Evolutionary conservation across 2,888 invertebrate species (phyloP).

Genomic region (Cremastinae sp.): DNA sequence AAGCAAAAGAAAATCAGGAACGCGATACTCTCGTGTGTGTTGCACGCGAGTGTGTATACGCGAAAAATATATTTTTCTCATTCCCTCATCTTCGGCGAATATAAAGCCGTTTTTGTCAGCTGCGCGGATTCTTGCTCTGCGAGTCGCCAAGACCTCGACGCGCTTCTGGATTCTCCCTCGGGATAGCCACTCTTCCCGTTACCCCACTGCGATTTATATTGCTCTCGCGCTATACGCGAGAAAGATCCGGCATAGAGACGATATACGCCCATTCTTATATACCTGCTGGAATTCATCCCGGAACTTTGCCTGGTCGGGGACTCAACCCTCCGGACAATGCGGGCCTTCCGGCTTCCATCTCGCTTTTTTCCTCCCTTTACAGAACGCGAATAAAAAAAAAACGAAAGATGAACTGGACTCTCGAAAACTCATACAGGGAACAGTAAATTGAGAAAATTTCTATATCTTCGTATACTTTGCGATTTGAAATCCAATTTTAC

Average conservation of each 20-base stretch:
- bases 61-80: neutral
- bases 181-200: constrained; percentile 17
- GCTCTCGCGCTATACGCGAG: constrained; percentile 11
- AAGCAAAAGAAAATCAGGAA: too few species aligned
- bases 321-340: too few species aligned
- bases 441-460: neutral
- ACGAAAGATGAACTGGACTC: constrained; percentile 13
- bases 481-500: constrained; percentile 24
- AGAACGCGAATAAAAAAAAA: neutral
- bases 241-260: constrained; percentile 31
- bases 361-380: too few species aligned
- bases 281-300: constrained; percentile 6
- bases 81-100: constrained; percentile 36
- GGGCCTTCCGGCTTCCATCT: too few species aligned
- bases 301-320: neutral
- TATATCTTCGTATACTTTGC: neutral
- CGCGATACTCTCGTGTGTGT: too few species aligned
- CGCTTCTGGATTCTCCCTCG: constrained; percentile 36
- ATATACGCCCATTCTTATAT: constrained; percentile 34
- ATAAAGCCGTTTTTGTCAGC: constrained; percentile 36
- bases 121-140: constrained; percentile 11
- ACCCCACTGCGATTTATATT: constrained; percentile 46
- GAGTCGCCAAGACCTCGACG: neutral
- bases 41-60: too few species aligned
- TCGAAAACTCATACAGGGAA: neutral